Evolutionary conservation across 1,140 invertebrate species (phyloP), one percentile per base, ranked within the genome.

Genomic region (Drosophila subpulchrella): DNA sequence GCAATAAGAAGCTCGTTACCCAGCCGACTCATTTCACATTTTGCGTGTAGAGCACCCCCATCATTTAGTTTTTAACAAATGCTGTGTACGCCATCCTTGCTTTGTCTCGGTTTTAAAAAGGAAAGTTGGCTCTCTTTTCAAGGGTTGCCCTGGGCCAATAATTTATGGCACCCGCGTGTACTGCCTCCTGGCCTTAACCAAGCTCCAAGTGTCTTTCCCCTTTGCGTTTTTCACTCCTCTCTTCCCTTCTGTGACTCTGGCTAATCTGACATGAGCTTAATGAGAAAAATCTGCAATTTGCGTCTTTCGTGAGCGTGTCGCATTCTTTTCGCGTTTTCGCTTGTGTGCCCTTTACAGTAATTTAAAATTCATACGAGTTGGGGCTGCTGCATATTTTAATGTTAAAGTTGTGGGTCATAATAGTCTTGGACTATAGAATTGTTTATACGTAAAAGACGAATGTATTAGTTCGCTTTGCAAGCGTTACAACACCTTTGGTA

Each of bases 21-120:
- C 47, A 66, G n/a, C 39, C 24, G 24, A 42, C 39, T 47, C 39
- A 46, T 48, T 56, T 47, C 34, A 55, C 50, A 13, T 60, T 32
- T 47, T 59, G 57, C 58, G 59, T 53, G 78, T 75, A 68, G 71
- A 66, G 70, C 75, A 86, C 75, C 82, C 81, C 82, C 82, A 86
- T 86, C 82, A 86, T 82, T 81, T 81, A 86, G 86, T 86, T 86
- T 86, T 78, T 81, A 86, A 81, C 82, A 86, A 86, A 86, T 86
- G 75, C 75, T 74, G 59, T 75, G 66, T 54, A 36, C 24, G 47
- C 36, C 30, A 38, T 56, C 48, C 34, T 42, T 63, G 12, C 75
- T 42, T n/a, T 41, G 60, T 50, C 41, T 66, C 41, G 50, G 39
- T 47, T 56, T 55, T 10, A 41, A 41, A 46, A 48, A 67, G 56